Evolutionary conservation across 2,888 invertebrate genomes (phyloP).

Genomic region (Euplagia quadripunctaria): DNA sequence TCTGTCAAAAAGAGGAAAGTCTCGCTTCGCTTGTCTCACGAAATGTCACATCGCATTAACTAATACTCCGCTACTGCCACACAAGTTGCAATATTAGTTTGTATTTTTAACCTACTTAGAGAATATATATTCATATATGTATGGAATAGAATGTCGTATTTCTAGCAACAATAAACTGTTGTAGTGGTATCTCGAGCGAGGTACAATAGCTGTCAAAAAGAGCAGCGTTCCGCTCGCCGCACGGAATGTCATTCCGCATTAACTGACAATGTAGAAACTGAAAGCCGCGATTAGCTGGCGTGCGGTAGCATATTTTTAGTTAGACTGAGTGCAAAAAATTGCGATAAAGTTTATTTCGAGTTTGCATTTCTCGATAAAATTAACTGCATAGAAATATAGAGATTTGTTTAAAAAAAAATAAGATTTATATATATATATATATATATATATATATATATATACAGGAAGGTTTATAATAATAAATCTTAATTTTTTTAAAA

Average conservation of each 20-base stretch:
- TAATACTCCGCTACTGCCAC: background rate
- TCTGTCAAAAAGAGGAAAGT: conserved; percentile 3
- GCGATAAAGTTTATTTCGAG: background rate
- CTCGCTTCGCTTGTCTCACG: conserved; percentile 1
- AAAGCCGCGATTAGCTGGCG: conserved; percentile 17
- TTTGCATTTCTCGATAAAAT: background rate
- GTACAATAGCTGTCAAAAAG: conserved; percentile 31
- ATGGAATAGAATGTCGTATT: background rate
- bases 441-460: too few species aligned
- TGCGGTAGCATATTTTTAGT: conserved; percentile 14
- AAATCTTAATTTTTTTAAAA: too few species aligned
- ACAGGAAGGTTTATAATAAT: too few species aligned
- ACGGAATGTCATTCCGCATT: conserved; percentile 31
- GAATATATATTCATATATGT: background rate
- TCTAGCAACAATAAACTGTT: conserved; percentile 8
- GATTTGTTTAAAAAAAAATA: too few species aligned
- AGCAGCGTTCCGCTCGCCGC: conserved; percentile 17
- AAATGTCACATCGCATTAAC: conserved; percentile 2
- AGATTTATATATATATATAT: too few species aligned
- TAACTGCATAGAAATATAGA: too few species aligned
- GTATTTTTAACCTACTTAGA: background rate
- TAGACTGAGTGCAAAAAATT: background rate
- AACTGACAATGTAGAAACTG: conserved; percentile 26
- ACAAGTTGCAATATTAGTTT: conserved; percentile 4
- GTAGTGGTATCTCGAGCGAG: conserved; percentile 12